Percentiles rank a stretch among this genome's conserved stretches.
Evolutionary conservation across 2,113 vertebrate species (phyloP).

Genomic region (Cyprinodon tularosa): DNA sequence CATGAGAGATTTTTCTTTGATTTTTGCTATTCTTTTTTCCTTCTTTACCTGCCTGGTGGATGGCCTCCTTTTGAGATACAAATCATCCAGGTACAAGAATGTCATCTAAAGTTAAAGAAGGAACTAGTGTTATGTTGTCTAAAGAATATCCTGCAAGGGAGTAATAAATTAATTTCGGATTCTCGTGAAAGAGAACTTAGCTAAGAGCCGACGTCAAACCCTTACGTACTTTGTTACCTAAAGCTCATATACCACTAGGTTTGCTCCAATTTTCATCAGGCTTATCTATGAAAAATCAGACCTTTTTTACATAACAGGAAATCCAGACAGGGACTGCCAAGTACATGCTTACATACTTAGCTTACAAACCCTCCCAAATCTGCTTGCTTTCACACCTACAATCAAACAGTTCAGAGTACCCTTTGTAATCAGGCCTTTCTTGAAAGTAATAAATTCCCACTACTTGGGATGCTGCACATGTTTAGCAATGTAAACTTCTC

Average conservation of each 20-base stretch:
- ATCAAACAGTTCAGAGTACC: background rate
- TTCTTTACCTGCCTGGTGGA: background rate
- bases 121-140: background rate
- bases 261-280: background rate
- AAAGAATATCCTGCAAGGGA: too few relatives aligned
- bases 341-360: conserved; percentile 12
- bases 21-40: background rate
- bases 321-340: conserved; percentile 11
- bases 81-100: background rate
- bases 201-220: background rate
- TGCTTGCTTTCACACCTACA: conserved; percentile 12
- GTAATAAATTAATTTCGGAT: background rate
- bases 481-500: background rate
- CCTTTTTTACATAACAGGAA: background rate
- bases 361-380: background rate
- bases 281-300: background rate
- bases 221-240: background rate
- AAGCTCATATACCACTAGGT: background rate
- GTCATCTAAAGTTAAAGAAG: background rate
- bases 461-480: conserved; percentile 14
- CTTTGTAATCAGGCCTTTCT: conserved; percentile 36
- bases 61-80: background rate
- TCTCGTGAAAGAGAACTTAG: background rate
- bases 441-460: conserved; percentile 39
- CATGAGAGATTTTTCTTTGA: background rate